These are phyloP conservation scores for Diadegma fenestrale DNA, from an alignment of 2,888 invertebrate genomes.

Conservation along the genomic window DNA sequence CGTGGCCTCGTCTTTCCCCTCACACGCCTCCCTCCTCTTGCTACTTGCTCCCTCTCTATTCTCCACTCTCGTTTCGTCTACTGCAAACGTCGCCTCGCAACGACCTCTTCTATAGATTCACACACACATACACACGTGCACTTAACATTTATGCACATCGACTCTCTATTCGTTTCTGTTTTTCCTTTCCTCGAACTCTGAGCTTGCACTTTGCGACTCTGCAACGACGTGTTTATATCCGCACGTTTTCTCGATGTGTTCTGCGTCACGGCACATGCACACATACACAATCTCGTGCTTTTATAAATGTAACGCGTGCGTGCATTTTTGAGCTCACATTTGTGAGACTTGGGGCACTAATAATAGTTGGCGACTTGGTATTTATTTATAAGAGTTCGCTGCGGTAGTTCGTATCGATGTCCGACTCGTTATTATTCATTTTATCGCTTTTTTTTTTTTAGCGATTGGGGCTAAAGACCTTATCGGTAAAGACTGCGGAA, in stretches of 20 bases:
- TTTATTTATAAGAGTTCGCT: conserved; percentile 15
- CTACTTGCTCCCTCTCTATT: not conserved
- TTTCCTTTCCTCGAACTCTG: conserved; percentile 56
- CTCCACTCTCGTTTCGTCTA: conserved; percentile 25
- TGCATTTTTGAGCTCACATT: conserved; percentile 2
- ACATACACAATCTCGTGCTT: not conserved
- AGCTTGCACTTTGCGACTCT: conserved; percentile 53
- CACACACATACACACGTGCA: not conserved
- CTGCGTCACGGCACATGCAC: not conserved
- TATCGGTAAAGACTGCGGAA: conserved; percentile 25
- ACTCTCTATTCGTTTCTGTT: conserved; percentile 25
- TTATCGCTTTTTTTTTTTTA: not conserved
- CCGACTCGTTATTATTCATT: conserved; percentile 15
- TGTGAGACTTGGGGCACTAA: conserved; percentile 13
- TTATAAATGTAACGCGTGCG: not conserved
- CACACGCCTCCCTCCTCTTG: not conserved
- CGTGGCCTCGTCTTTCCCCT: conserved; percentile 22
- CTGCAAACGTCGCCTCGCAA: conserved; percentile 15
- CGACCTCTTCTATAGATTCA: conserved; percentile 10
- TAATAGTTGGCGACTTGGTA: conserved; percentile 27
- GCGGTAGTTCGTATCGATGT: conserved; percentile 3
- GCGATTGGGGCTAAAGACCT: conserved; percentile 48
- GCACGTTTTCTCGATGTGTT: conserved; percentile 1
- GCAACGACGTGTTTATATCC: conserved; percentile 27
- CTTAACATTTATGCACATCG: conserved; percentile 8